phyloP scores from a whole-genome alignment of 2,797 vertebrate genomes.

The Arnoldichthys spilopterus region DNA sequence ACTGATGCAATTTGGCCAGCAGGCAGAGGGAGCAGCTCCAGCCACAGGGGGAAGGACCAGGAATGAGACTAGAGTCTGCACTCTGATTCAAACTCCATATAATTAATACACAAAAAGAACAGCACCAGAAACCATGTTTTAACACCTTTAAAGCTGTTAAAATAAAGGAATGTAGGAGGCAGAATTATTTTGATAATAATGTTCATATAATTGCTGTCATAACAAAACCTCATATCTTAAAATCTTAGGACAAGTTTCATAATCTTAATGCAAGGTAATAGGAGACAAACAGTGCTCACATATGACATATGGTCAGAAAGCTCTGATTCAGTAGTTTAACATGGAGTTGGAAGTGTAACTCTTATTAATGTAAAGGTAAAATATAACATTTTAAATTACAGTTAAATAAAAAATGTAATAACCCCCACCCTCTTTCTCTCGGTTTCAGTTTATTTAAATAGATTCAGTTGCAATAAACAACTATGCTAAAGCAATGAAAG shows the following conservation, averaged over 20 bases:
- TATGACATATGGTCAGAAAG: too few relatives aligned
- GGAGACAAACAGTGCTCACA: not conserved
- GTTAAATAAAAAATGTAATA: too few relatives aligned
- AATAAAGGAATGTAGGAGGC: not conserved
- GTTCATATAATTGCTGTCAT: too few relatives aligned
- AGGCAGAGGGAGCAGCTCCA: slow-evolving; percentile 42
- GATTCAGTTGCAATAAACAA: too few relatives aligned
- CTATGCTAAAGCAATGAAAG: too few relatives aligned
- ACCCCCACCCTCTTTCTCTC: too few relatives aligned
- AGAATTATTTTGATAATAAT: not conserved
- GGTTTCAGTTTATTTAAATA: too few relatives aligned
- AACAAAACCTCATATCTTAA: not conserved
- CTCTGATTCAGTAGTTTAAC: too few relatives aligned
- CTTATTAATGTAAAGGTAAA: too few relatives aligned
- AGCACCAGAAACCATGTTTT: not conserved
- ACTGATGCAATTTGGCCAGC: slow-evolving; percentile 53
- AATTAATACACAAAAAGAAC: slow-evolving; percentile 12
- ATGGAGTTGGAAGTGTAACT: too few relatives aligned
- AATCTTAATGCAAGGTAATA: not conserved
- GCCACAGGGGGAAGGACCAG: slow-evolving; percentile 35
- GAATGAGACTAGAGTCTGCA: slow-evolving; percentile 33
- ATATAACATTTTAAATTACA: too few relatives aligned
- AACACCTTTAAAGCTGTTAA: slow-evolving; percentile 26
- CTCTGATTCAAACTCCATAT: slow-evolving; percentile 40
- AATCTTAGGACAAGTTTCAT: not conserved